Evolutionary conservation across 1,140 invertebrate genomes (phyloP).

Genomic region (Caenorhabditis remanei): DNA sequence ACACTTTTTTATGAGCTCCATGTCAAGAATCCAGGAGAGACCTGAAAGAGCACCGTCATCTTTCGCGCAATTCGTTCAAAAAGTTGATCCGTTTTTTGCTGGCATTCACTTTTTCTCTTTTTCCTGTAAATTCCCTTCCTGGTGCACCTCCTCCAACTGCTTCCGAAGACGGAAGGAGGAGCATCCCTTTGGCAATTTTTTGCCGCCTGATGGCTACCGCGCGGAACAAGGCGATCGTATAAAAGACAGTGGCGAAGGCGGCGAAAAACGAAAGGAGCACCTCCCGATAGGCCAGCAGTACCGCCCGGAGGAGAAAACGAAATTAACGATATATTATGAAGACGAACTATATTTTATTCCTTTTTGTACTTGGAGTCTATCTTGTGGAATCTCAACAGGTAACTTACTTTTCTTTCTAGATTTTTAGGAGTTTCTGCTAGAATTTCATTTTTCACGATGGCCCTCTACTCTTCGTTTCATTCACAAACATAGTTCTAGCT

Average conservation of each 20-base stretch:
- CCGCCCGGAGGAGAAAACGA: neutral
- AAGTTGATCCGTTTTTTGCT: constrained; percentile 32
- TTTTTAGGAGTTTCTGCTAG: neutral
- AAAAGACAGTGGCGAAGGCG: constrained; percentile 32
- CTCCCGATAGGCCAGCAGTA: neutral
- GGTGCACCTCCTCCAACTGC: neutral
- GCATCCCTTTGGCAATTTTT: constrained; percentile 32
- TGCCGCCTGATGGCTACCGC: constrained; percentile 49
- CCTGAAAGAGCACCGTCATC: neutral
- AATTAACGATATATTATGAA: constrained; percentile 5
- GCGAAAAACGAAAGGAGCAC: constrained; percentile 28
- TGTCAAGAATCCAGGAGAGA: constrained; percentile 12
- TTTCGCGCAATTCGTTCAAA: constrained; percentile 6
- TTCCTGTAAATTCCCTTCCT: neutral
- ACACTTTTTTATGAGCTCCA: constrained; percentile 2
- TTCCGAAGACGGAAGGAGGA: constrained; percentile 28
- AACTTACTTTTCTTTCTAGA: neutral
- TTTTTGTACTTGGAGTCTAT: constrained; percentile 8
- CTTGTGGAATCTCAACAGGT: constrained; percentile 25
- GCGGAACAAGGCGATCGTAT: constrained; percentile 28
- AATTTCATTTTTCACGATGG: too few relatives aligned
- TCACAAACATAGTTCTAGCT: too few relatives aligned
- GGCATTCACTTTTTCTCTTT: neutral
- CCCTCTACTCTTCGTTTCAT: too few relatives aligned
- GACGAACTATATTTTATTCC: constrained; percentile 13